Evolutionary conservation across 2,797 vertebrate genomes (phyloP).

Genomic region (Oryzias sinensis): DNA sequence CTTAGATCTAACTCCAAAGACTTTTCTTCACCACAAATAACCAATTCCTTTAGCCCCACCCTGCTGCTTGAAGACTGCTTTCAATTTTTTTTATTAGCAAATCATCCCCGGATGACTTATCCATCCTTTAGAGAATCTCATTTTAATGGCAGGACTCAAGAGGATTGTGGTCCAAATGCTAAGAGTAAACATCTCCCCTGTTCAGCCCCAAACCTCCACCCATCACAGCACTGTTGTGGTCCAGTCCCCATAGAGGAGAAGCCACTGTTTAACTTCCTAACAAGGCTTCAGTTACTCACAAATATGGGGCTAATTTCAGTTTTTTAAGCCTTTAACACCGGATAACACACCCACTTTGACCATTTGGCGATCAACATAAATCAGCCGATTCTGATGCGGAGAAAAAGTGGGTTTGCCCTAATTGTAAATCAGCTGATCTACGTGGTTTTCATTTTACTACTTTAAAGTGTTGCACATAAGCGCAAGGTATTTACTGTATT

Average conservation of each 20-base stretch:
- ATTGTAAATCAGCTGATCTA: too few species aligned
- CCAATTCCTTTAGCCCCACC: conserved; percentile 35
- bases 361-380: too few species aligned
- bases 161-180: conserved; percentile 99
- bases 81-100: conserved; percentile 81
- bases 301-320: too few species aligned
- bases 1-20: conserved; percentile 62
- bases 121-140: conserved; percentile 84
- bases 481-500: too few species aligned
- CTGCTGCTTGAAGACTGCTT: conserved; percentile 61
- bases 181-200: conserved; percentile 80
- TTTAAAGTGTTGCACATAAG: too few species aligned
- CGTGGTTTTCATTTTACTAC: too few species aligned
- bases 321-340: too few species aligned
- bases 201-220: conserved; percentile 83
- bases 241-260: conserved; percentile 89
- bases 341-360: too few species aligned
- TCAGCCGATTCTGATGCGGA: too few species aligned
- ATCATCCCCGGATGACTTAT: conserved; percentile 97
- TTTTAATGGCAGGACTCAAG: conserved; percentile 79
- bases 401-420: too few species aligned
- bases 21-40: conserved; percentile 75
- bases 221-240: conserved; percentile 98
- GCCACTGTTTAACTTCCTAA: conserved; percentile 92
- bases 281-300: conserved; percentile 90